These are phyloP conservation scores for Blastomussa wellsi DNA, from an alignment of 92 coral and sea anemone species.

Conservation along the genomic window DNA sequence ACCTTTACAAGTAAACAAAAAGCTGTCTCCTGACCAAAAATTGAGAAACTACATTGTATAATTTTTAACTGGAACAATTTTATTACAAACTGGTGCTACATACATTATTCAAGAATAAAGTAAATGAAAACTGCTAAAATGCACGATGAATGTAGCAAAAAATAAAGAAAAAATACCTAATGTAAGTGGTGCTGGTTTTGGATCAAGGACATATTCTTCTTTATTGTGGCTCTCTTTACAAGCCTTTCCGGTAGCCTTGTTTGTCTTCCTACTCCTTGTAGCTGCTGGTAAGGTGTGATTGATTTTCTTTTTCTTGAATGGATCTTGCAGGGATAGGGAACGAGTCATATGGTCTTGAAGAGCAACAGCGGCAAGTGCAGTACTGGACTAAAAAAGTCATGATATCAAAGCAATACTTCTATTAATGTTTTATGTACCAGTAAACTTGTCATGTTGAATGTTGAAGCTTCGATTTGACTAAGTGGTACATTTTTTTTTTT, in stretches of 20 bases:
- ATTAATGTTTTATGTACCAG: too few relatives aligned
- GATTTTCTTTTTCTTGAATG: slow-evolving; percentile 74
- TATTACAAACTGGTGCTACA: too few relatives aligned
- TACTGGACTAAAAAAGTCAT: slow-evolving; percentile 68
- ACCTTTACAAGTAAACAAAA: too few relatives aligned
- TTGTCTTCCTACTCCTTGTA: slow-evolving; percentile 15
- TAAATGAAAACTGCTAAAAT: not conserved
- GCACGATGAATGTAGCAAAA: not conserved
- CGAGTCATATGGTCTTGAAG: slow-evolving; percentile 91
- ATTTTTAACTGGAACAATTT: too few relatives aligned
- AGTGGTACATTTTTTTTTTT: too few relatives aligned
- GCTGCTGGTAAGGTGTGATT: slow-evolving; percentile 75
- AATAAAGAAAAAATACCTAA: slow-evolving; percentile 53
- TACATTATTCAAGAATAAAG: too few relatives aligned
- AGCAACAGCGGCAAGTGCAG: slow-evolving; percentile 94
- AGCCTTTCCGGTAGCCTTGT: not conserved
- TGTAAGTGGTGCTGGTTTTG: slow-evolving; percentile 87
- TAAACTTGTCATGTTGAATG: too few relatives aligned
- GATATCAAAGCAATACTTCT: too few relatives aligned
- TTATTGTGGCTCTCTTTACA: slow-evolving; percentile 46
- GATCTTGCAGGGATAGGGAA: slow-evolving; percentile 90
- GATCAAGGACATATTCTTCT: slow-evolving; percentile 89
- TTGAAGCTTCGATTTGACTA: too few relatives aligned
- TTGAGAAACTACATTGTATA: too few relatives aligned
- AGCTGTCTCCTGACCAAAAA: too few relatives aligned